Evolutionary conservation across 2,113 vertebrate species (phyloP).

Genomic region (Lepus americanus): DNA sequence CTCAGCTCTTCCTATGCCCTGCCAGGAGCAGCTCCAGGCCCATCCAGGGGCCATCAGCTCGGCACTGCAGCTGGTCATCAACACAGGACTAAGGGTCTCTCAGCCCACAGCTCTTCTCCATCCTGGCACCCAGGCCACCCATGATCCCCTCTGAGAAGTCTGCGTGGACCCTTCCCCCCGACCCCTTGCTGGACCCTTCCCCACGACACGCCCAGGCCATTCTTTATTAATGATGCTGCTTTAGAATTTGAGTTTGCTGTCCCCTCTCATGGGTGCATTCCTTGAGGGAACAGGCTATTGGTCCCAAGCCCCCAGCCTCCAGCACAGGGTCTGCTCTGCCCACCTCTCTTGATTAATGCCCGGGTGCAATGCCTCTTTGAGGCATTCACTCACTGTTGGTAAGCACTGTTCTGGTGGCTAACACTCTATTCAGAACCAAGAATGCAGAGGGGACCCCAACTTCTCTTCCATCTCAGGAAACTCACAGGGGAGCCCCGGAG

Average conservation of each 20-base stretch:
- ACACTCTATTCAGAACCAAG: background rate
- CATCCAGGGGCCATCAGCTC: background rate
- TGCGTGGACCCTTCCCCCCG: background rate
- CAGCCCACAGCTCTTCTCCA: background rate
- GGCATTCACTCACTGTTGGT: background rate
- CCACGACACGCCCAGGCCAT: background rate
- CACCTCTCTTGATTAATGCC: too few relatives aligned
- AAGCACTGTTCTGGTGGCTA: background rate
- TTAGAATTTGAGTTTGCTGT: background rate
- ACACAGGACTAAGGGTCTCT: background rate
- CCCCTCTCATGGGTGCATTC: background rate
- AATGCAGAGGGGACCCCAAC: background rate
- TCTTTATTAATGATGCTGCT: background rate
- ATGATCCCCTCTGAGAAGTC: background rate
- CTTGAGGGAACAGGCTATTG: background rate
- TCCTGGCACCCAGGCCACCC: background rate
- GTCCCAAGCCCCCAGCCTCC: background rate
- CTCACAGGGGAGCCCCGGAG: background rate
- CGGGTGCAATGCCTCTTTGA: background rate
- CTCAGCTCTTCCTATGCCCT: background rate
- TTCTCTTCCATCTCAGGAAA: conserved; percentile 2
- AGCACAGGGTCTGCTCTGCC: too few relatives aligned
- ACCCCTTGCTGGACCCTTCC: background rate
- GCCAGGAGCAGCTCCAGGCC: background rate
- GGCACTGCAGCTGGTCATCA: background rate